Conservation (phyloP, 2,113 vertebrate genomes). For the Bombycilla garrulus region DNA sequence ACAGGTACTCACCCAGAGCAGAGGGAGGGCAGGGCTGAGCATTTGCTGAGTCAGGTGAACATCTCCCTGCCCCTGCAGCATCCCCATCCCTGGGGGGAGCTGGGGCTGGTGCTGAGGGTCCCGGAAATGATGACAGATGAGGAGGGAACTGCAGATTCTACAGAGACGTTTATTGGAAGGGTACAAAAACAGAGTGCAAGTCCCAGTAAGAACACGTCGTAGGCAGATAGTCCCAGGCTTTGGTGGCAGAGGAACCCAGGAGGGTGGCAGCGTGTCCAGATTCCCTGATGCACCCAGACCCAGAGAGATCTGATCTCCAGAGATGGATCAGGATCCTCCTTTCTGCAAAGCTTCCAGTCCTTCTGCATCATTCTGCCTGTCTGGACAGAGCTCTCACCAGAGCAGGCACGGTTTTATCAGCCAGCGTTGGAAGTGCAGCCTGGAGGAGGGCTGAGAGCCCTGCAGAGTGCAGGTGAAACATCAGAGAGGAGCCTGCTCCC, state of each 20-base stretch:
- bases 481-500: neutral
- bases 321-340: neutral
- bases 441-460: neutral
- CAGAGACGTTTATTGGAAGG: constrained; percentile 27
- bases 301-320: neutral
- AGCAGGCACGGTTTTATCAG: neutral
- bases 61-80: neutral
- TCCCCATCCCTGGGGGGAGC: neutral
- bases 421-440: neutral
- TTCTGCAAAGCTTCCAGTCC: neutral
- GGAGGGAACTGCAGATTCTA: neutral
- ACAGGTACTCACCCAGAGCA: too few relatives aligned
- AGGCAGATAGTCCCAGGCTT: neutral
- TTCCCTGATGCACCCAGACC: neutral
- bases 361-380: neutral
- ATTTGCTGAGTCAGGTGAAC: neutral
- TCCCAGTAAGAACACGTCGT: rapidly evolving
- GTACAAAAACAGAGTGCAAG: neutral
- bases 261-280: rapidly evolving
- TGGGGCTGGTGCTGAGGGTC: neutral
- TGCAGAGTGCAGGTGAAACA: neutral
- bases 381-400: neutral
- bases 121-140: neutral
- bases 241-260: neutral
- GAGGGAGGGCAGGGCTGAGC: neutral